Evolutionary conservation across 2,888 invertebrate genomes (phyloP).

Genomic region (Drosophila testacea): DNA sequence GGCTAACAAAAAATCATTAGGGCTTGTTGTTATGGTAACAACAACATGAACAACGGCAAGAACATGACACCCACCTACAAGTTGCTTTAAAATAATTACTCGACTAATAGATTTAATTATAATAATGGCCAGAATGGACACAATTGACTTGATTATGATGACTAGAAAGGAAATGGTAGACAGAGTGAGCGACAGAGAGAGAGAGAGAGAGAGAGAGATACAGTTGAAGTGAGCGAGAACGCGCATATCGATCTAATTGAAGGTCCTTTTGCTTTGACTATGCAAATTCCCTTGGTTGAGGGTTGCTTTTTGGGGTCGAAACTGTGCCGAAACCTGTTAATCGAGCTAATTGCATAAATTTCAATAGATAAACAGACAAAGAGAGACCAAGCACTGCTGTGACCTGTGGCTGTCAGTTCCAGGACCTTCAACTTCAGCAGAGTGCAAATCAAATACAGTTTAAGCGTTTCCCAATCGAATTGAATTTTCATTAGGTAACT

Average conservation of each 20-base stretch:
- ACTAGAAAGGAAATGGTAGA: neutral
- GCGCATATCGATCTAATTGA: constrained; percentile 62
- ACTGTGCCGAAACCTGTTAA: constrained; percentile 69
- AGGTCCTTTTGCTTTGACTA: constrained; percentile 23
- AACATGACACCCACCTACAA: constrained; percentile 5
- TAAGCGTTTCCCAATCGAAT: constrained; percentile 68
- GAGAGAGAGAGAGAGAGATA: neutral
- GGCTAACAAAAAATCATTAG: constrained; percentile 71
- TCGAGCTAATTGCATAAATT: constrained; percentile 82
- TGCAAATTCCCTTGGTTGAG: constrained; percentile 50
- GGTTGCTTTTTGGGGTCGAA: constrained; percentile 10
- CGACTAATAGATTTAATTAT: constrained; percentile 45
- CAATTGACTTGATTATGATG: constrained; percentile 46
- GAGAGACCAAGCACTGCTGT: neutral
- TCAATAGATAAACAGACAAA: constrained; percentile 49
- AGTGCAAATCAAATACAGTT: constrained; percentile 67
- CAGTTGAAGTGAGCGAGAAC: neutral
- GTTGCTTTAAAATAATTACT: constrained; percentile 45
- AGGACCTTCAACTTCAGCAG: constrained; percentile 52
- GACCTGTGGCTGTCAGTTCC: constrained; percentile 39
- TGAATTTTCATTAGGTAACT: constrained; percentile 62
- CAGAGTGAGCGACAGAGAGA: neutral
- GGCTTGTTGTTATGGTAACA: constrained; percentile 62
- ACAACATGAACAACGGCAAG: constrained; percentile 5
- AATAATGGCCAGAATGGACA: constrained; percentile 45